Base-by-base conservation (phyloP, 2,888 invertebrate genomes). In the Cremastobaeus sp. region DNA sequence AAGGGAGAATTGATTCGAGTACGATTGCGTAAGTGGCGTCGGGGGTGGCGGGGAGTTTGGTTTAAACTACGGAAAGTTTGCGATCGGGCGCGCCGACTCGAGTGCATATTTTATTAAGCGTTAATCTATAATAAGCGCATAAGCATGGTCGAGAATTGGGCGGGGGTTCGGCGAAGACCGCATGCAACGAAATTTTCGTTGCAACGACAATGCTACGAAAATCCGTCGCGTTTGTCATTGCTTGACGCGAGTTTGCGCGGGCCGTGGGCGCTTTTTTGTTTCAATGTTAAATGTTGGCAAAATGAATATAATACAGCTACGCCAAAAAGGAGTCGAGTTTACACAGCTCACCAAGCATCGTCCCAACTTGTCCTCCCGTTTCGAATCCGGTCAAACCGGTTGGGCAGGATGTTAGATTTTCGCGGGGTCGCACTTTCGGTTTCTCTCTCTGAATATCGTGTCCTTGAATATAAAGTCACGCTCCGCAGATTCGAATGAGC, bases 381-480 rank as follows among this genome's bases (percentile, higher is more conserved):
- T 82, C 82, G 83, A 85, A 87, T 87, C 87, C 87, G 83, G 87
- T 87, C 84, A 84, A 86, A 87, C 87, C 87, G 87, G 87, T 87
- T 87, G 82, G 84, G 81, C 82, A 84, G 82, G 86, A 86, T 85
- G 87, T 87, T 87, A 87, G 87, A 87, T 87, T 87, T 87, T 87
- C 87, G 87, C 86, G 86, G 86, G 87, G 86, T 87, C 87, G 87
- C 87, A 87, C 87, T 87, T 87, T 87, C 87, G 85, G 87, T 87
- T 87, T 69, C 69, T 69, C 69, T 69, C 69, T 87, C 87, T 83
- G 85, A 86, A 86, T 85, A 86, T 83, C 79, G 82, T 85, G 83
- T 85, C 84, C 83, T 85, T 84, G 84, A 82, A 77, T 76, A 81
- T 79, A 80, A 81, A 81, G 79, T 78, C 82, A 76, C 77, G 79